Evolutionary conservation across 2,797 vertebrate species (phyloP).

Genomic region (Lates japonicus): DNA sequence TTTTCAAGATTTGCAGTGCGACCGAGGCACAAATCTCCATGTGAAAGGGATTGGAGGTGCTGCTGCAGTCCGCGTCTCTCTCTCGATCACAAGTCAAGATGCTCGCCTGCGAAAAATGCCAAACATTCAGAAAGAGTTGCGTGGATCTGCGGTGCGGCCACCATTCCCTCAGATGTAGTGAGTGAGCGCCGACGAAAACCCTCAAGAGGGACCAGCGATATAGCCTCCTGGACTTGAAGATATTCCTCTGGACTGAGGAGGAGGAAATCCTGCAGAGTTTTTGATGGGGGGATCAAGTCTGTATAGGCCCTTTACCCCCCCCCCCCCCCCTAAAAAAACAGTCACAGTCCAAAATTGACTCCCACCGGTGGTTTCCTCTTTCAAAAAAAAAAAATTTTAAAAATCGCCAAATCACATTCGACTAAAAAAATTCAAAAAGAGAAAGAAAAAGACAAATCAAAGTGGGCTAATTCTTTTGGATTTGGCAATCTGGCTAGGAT

Average conservation of each 20-base stretch:
- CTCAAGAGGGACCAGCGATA: conserved; percentile 48
- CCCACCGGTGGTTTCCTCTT: conserved; percentile 55
- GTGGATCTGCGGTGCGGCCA: conserved; percentile 65
- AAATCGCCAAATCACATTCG: conserved; percentile 27
- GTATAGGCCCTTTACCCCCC: conserved; percentile 48
- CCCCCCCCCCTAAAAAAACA: conserved; percentile 15
- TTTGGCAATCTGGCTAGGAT: not conserved
- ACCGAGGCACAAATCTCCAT: conserved; percentile 80
- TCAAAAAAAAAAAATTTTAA: too few relatives aligned
- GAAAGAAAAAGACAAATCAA: not conserved
- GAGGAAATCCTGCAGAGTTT: conserved; percentile 81
- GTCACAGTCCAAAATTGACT: conserved; percentile 64
- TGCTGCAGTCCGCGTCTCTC: conserved; percentile 80
- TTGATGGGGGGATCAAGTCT: conserved; percentile 67
- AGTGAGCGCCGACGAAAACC: conserved; percentile 39
- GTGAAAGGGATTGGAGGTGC: conserved; percentile 68
- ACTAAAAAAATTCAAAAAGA: not conserved
- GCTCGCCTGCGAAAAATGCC: conserved; percentile 73
- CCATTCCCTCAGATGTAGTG: conserved; percentile 60
- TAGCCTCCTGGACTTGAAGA: conserved; percentile 59
- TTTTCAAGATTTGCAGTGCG: conserved; percentile 68
- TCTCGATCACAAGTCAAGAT: conserved; percentile 78
- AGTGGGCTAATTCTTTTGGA: conserved; percentile 23
- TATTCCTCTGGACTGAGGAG: conserved; percentile 76
- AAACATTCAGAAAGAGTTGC: conserved; percentile 74